These are phyloP conservation scores for Drosophila imparisetae DNA, from an alignment of 2,888 invertebrate genomes.

Conservation along the genomic window DNA sequence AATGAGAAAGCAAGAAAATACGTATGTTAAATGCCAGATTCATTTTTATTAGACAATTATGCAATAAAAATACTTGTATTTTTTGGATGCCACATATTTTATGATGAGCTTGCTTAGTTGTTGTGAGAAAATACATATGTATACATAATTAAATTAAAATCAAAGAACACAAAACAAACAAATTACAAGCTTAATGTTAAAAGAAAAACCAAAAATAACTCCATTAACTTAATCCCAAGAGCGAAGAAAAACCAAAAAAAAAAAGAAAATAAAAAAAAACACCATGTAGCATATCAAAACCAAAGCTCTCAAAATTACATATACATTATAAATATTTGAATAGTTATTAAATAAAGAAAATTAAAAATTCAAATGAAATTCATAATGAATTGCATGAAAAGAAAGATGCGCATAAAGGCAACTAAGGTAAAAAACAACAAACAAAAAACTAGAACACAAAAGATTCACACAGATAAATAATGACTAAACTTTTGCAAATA, in stretches of 20 bases:
- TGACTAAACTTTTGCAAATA: conserved; percentile 75
- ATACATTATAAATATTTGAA: conserved; percentile 73
- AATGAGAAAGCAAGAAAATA: neutral
- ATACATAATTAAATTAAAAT: conserved; percentile 28
- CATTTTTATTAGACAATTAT: conserved; percentile 50
- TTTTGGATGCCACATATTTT: conserved; percentile 67
- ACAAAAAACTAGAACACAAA: conserved; percentile 47
- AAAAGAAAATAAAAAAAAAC: conserved; percentile 21
- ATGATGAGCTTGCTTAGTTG: conserved; percentile 80
- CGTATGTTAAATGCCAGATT: conserved; percentile 27
- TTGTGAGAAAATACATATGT: conserved; percentile 54
- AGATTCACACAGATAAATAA: conserved; percentile 55
- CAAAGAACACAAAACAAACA: conserved; percentile 30
- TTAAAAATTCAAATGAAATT: conserved; percentile 41
- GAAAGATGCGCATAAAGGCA: conserved; percentile 43
- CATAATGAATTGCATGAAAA: conserved; percentile 67
- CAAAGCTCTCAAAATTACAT: conserved; percentile 72
- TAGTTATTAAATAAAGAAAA: conserved; percentile 61
- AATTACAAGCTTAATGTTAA: conserved; percentile 74
- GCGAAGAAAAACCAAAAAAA: conserved; percentile 26
- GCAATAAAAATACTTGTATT: conserved; percentile 54
- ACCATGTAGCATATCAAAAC: conserved; percentile 76
- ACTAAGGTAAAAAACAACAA: conserved; percentile 41
- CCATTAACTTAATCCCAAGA: conserved; percentile 70
- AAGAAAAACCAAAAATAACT: conserved; percentile 36